These are phyloP conservation scores for Aporophyla lueneburgensis DNA, from an alignment of 2,888 invertebrate genomes.

Conservation along the genomic window DNA sequence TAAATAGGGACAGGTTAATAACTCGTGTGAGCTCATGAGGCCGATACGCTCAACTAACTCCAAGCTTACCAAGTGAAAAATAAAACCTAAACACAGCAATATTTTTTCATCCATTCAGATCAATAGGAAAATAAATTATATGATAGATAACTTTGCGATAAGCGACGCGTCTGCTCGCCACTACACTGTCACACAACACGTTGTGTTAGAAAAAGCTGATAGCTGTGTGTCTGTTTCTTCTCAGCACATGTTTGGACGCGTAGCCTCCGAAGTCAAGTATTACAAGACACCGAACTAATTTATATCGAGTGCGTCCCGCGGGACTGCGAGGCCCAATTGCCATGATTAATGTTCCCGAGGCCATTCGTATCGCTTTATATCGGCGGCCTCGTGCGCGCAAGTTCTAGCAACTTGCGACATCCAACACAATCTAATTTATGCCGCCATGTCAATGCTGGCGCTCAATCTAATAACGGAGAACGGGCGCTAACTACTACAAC, in stretches of 20 bases:
- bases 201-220: slow-evolving; percentile 17
- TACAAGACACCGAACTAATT: slow-evolving; percentile 63
- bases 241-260: slow-evolving; percentile 1
- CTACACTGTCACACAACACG: slow-evolving; percentile 1
- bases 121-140: slow-evolving; percentile 13
- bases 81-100: slow-evolving; percentile 17
- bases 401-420: slow-evolving; percentile 45
- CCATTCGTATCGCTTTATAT: slow-evolving; percentile 49
- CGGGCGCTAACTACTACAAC: slow-evolving; percentile 16
- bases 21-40: slow-evolving; percentile 10
- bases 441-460: slow-evolving; percentile 26
- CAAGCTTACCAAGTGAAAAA: slow-evolving; percentile 11
- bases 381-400: slow-evolving; percentile 26
- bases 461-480: slow-evolving; percentile 45
- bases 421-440: slow-evolving; percentile 45
- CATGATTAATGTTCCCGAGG: slow-evolving; percentile 64
- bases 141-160: slow-evolving; percentile 22
- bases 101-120: slow-evolving; percentile 23
- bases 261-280: slow-evolving; percentile 36
- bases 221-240: slow-evolving; percentile 2
- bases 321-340: slow-evolving; percentile 33
- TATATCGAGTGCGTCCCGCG: slow-evolving; percentile 57
- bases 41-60: slow-evolving; percentile 17
- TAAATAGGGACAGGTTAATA: slow-evolving; percentile 9
- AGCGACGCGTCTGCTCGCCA: not conserved